Base-by-base conservation (phyloP, 2,888 invertebrate species). In the Muscina levida region DNA sequence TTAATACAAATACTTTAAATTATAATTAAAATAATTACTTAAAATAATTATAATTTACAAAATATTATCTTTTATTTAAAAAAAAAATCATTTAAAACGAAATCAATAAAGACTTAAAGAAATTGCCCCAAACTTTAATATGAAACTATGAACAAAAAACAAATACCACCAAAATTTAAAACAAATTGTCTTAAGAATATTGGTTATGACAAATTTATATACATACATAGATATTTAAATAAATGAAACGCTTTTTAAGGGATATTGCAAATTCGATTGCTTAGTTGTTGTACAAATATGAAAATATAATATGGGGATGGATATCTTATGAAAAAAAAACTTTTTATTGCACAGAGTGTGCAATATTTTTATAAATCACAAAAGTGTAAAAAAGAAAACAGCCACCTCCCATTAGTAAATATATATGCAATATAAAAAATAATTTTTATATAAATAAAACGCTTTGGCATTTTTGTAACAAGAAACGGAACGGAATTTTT, bases 401-500 rank as follows among this genome's bases (percentile, higher is more conserved):
- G n/a, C n/a, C n/a, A n/a, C n/a, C n/a, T n/a, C n/a, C n/a, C n/a
- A n/a, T n/a, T n/a, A n/a, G n/a, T 10, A 72, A 72, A 57, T 59
- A 37, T 66, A 59, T 24, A 24, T 42, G 8, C 26, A 75, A 59
- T 59, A 17, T 48, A 19, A 46, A 2, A 44, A 2, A 44, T 2
- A n/a, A 31, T 57, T 31, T 8, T 17, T 57, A 46, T 15, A 78
- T 77, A 76, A 83, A 79, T 44, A 77, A 82, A 84, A 79, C 72
- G 85, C 84, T 85, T 85, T 84, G 80, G 83, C 82, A 56, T 62
- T 72, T 72, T 62, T 46, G 57, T 66, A 56, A 15, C 77, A 72
- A 67, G 53, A 67, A 68, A 22, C 10, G 2, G 56, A n/a, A 13
- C n/a, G 44, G 51, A n/a, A n/a, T 19, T 19, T 51, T 51, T 26